These are phyloP conservation scores for Psammodynastes pulverulentus DNA, from an alignment of 2,113 vertebrate genomes.

Conservation along the genomic window DNA sequence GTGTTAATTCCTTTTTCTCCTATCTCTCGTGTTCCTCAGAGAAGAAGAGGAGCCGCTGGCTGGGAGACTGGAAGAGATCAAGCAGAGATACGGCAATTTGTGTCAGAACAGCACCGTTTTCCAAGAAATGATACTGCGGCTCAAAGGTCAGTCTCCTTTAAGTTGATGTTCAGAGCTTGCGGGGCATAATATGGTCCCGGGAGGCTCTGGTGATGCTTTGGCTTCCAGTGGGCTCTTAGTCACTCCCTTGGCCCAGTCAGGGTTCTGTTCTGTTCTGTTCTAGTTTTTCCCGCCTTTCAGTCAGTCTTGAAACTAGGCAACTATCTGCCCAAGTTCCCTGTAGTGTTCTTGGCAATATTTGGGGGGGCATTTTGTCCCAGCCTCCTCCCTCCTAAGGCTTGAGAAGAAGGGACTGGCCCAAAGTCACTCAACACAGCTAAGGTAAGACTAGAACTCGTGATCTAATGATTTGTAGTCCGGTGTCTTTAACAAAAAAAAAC, in stretches of 20 bases:
- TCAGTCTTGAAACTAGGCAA: neutral
- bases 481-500: neutral
- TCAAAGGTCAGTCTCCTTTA: neutral
- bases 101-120: slow-evolving; percentile 16
- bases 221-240: neutral
- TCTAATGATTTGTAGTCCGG: neutral
- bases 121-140: slow-evolving; percentile 20
- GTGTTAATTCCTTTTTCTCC: neutral
- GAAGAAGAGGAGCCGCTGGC: neutral
- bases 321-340: neutral
- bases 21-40: neutral
- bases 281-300: neutral
- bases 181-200: neutral
- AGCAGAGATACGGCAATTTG: neutral
- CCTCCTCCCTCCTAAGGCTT: neutral
- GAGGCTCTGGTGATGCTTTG: neutral
- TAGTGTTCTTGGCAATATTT: neutral
- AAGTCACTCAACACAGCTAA: neutral
- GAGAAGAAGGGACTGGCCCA: neutral
- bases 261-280: neutral
- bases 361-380: rapidly evolving
- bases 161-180: neutral
- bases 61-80: slow-evolving; percentile 4
- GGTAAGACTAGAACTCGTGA: neutral
- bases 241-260: neutral